Base-by-base conservation (phyloP, 2,888 invertebrate species). In the Synanthedon formicaeformis region DNA sequence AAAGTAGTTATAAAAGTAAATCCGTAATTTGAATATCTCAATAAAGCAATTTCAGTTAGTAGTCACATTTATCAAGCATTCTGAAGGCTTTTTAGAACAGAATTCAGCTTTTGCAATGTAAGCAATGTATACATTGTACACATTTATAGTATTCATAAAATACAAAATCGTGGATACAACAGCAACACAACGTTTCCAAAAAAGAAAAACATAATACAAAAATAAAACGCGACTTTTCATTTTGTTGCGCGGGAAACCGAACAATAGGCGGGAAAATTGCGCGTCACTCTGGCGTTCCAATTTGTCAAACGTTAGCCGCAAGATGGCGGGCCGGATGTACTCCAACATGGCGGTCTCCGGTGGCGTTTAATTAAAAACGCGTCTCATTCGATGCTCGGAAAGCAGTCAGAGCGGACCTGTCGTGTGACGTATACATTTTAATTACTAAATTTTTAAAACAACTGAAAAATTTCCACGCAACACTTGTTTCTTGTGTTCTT, bases 201-300 rank as follows among this genome's bases (percentile, higher is more conserved):
- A 78, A 73, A 75, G 75, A 69, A 73, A 70, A 71, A 70, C 73
- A 60, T 64, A 67, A 66, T 64, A 70, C 67, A 69, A 73, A 76
- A 78, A 78, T 73, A 71, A 72, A 75, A 76, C 67, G 68, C 79
- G 82, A 82, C 80, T 85, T 87, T 85, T 87, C 86, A 87, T 87
- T 85, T 81, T 81, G 82, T 83, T 78, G 84, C 75, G 76, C 76
- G 77, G 76, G 78, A 81, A 81, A 78, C 79, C 81, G 84, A 83
- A 87, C 86, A 86, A 86, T 84, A 73, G 82, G 81, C 78, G 83
- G 83, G 82, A 84, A 86, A 86, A 86, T 86, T 86, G 85, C 86
- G 85, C 86, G 87, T 87, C 87, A 87, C 84, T 83, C 83, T 78
- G 73, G 75, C 82, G 78, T 81, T 83, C 82, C 87, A 86, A 87